Base-by-base conservation (phyloP, 2,888 invertebrate genomes). In the Rotaria magnacalcarata region DNA sequence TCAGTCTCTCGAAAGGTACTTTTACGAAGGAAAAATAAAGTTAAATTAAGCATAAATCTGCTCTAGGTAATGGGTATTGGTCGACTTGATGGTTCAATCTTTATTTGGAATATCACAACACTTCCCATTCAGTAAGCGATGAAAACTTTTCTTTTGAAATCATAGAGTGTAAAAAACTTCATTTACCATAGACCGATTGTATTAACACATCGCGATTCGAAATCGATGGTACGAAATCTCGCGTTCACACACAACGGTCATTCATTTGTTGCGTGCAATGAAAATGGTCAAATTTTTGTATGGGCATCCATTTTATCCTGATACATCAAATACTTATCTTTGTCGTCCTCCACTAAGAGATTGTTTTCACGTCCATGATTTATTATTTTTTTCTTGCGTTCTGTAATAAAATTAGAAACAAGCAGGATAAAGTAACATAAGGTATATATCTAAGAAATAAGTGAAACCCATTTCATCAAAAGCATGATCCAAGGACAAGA, bases 201-300 rank as follows among this genome's bases (percentile, higher is more conserved):
- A 24, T 47, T 80, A 11, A 80, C 47, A 24, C 47, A 43, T 80
- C 21, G 21, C 1, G 43, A 80, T 4, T 80, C 75, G 8, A 43
- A 80, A 41, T 5, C 4, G 8, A 24, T 80, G n/a, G 27, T 80
- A 11, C 75, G 75, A 4, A n/a, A 80, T 47, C 21, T 80, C 7
- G 7, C 75, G 0, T 80, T 80, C 11, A 80, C 24, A 4, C 24
- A 5, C 11, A 47, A 80, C 47, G 75, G 75, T 24, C 41, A 11
- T 24, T 24, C 4, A 47, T 80, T 80, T 3, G 8, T 80, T 24
- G 75, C 10, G 0, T 43, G 75, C 14, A 80, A 80, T 80, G 75
- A 80, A 80, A 80, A 24, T 7, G 75, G 75, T 80, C 75, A 80
- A 80, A 47, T 80, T 24, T 80, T 80, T 16, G 27, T 80, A 8